Conservation (phyloP, 53 echinoderm and acorn worm species). For the Echinometra lucunter region DNA sequence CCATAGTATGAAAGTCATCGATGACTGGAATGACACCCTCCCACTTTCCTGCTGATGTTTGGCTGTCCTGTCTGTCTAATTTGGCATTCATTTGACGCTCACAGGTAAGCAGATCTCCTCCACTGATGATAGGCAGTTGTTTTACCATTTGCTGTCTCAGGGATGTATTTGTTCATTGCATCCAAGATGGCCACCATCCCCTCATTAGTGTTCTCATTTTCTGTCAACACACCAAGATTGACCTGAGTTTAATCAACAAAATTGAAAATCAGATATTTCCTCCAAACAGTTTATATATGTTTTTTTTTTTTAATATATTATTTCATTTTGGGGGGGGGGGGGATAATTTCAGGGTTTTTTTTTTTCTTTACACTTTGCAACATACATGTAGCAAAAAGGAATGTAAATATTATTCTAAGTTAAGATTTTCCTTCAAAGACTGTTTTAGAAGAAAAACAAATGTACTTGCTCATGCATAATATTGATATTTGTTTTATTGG, state of each 20-base stretch:
- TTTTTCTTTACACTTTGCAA: neutral
- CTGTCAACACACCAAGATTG: slow-evolving; percentile 58
- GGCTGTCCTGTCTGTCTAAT: slow-evolving; percentile 66
- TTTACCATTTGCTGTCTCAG: neutral
- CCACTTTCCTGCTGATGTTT: slow-evolving; percentile 12
- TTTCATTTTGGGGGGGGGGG: too few species aligned
- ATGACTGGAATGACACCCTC: slow-evolving; percentile 63
- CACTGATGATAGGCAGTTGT: slow-evolving; percentile 34
- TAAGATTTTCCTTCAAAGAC: too few species aligned
- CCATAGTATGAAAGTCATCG: slow-evolving; percentile 71
- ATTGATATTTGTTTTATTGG: too few species aligned
- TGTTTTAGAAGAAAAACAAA: too few species aligned
- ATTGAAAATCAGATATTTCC: neutral
- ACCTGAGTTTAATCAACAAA: slow-evolving; percentile 36
- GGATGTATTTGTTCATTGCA: slow-evolving; percentile 58
- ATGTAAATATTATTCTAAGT: too few species aligned
- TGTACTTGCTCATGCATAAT: neutral
- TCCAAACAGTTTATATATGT: neutral
- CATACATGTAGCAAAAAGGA: neutral
- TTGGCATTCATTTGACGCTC: slow-evolving; percentile 61
- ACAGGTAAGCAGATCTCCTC: slow-evolving; percentile 71
- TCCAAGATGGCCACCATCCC: slow-evolving; percentile 66
- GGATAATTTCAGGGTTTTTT: too few species aligned
- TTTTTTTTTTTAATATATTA: neutral
- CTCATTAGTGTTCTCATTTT: slow-evolving; percentile 72